Evolutionary conservation across 2,888 invertebrate genomes (phyloP).

Genomic region (Himalopsyche tibetana): DNA sequence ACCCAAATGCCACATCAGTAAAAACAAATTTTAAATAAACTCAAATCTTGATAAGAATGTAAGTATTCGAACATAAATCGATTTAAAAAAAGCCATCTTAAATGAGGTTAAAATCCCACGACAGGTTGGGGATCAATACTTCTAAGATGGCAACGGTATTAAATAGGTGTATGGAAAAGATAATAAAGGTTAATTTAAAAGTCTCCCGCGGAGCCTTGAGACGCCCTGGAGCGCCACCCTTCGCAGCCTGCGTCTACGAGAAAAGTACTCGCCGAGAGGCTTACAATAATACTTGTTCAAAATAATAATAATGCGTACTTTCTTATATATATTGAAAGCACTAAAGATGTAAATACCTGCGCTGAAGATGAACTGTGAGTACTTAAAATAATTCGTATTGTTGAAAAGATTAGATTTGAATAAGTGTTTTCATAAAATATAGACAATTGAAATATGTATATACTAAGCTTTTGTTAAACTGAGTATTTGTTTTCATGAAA

Average conservation of each 20-base stretch:
- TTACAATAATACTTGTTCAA: slow-evolving; percentile 51
- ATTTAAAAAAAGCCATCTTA: background rate
- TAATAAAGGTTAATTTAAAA: slow-evolving; percentile 66
- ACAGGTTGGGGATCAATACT: slow-evolving; percentile 53
- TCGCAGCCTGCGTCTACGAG: slow-evolving; percentile 27
- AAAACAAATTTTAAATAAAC: background rate
- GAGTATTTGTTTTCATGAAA: background rate
- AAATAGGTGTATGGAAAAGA: slow-evolving; percentile 64
- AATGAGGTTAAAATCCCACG: background rate
- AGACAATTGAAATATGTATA: background rate
- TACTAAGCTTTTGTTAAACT: background rate
- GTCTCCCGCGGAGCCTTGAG: slow-evolving; percentile 62
- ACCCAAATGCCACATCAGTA: too few relatives aligned
- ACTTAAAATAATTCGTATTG: background rate
- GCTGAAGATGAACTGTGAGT: background rate
- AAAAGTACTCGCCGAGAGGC: slow-evolving; percentile 50
- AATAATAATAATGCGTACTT: slow-evolving; percentile 29
- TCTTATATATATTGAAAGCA: background rate
- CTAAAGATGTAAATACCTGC: background rate
- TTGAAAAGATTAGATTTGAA: slow-evolving; percentile 23
- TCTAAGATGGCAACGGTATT: slow-evolving; percentile 51
- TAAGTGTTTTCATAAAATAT: background rate
- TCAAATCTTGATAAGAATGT: too few relatives aligned
- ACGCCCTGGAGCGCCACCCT: slow-evolving; percentile 49
- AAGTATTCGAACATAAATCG: background rate